A percentile compares a stretch with the other conserved stretches of the same genome.
These are phyloP conservation scores for Sparus aurata DNA, from an alignment of 2,797 vertebrate species.

Conservation along the genomic window DNA sequence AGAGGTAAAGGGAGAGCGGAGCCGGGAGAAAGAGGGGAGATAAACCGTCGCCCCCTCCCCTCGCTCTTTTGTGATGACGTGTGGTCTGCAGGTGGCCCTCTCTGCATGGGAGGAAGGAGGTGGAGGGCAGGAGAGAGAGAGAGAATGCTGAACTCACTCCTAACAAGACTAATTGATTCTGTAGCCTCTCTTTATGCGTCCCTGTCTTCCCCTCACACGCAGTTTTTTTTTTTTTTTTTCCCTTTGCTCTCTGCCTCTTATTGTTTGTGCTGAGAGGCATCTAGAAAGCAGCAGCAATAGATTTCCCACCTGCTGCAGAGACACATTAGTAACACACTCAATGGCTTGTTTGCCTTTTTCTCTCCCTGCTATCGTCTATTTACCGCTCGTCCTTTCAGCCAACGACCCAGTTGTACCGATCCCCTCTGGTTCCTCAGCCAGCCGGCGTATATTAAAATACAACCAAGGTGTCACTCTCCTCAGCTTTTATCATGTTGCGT, in stretches of 20 bases:
- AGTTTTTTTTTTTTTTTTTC: conserved; percentile 34
- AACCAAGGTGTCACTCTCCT: background rate
- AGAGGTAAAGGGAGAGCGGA: conserved; percentile 41
- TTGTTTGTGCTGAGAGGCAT: conserved; percentile 65
- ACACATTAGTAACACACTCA: conserved; percentile 69
- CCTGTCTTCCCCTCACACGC: conserved; percentile 37
- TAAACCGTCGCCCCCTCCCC: conserved; percentile 31
- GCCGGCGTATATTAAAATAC: conserved; percentile 8
- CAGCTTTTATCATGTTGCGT: background rate
- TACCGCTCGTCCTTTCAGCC: conserved; percentile 45
- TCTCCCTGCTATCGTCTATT: conserved; percentile 21
- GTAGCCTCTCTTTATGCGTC: conserved; percentile 60
- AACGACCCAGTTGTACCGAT: conserved; percentile 42
- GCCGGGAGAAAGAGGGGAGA: conserved; percentile 75
- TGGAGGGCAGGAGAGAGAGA: conserved; percentile 32
- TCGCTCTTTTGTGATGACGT: conserved; percentile 87
- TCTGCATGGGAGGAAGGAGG: conserved; percentile 42
- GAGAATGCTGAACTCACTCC: conserved; percentile 49
- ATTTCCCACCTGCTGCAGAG: conserved; percentile 76
- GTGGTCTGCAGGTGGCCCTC: conserved; percentile 90
- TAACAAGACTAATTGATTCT: conserved; percentile 77
- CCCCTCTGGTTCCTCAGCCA: conserved; percentile 19
- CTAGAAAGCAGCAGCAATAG: conserved; percentile 63
- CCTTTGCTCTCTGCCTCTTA: conserved; percentile 36
- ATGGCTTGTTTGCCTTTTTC: conserved; percentile 51